phyloP scores from a whole-genome alignment of 2,888 invertebrate genomes.

The Lamellibrachia satsuma region DNA sequence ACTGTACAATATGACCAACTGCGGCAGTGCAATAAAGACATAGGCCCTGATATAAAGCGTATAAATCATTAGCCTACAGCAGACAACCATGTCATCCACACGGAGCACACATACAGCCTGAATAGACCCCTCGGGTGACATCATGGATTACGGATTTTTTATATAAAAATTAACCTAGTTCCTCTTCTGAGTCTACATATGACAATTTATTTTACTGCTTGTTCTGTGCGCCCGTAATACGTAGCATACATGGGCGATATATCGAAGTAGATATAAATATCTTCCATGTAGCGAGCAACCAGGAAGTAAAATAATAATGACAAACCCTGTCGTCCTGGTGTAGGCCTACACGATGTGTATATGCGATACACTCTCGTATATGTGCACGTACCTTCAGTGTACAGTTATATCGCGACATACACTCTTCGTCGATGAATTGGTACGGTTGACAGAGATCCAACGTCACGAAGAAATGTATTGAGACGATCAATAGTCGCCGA shows the following conservation, averaged over 20 bases:
- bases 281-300: not conserved
- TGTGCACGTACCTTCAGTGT: not conserved
- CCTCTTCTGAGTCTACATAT: not conserved
- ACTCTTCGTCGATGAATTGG: not conserved
- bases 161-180: not conserved
- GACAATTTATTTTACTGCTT: not conserved
- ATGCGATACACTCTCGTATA: not conserved
- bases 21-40: not conserved
- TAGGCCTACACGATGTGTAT: not conserved
- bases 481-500: not conserved
- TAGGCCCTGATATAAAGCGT: not conserved
- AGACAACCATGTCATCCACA: not conserved
- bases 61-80: not conserved
- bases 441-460: not conserved
- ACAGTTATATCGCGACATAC: not conserved
- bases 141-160: not conserved
- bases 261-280: not conserved
- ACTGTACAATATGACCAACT: no score
- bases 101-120: not conserved
- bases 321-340: not conserved
- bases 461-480: not conserved
- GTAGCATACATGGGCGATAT: not conserved
- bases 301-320: not conserved
- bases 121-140: not conserved
- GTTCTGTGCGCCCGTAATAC: not conserved